phyloP scores from a whole-genome alignment of 2,888 invertebrate genomes.

The Pristionchus arcanus region DNA sequence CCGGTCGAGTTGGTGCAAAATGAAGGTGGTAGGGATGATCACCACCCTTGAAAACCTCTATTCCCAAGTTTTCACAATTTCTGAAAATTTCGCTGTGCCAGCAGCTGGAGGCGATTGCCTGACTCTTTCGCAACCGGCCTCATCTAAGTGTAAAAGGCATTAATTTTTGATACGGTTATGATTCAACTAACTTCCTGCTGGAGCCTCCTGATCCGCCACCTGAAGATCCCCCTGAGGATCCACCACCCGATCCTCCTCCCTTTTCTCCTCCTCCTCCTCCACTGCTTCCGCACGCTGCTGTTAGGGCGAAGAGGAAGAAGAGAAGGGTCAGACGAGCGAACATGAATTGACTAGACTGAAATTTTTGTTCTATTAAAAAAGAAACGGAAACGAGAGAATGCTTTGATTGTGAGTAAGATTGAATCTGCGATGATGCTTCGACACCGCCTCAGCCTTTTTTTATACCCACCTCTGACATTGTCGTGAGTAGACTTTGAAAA shows the following conservation, averaged over 20 bases:
- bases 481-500: too few relatives aligned
- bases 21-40: too few relatives aligned
- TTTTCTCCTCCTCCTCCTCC: neutral
- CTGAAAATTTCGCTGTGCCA: too few relatives aligned
- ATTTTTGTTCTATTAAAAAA: neutral
- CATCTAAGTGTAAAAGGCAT: too few relatives aligned
- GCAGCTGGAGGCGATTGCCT: too few relatives aligned
- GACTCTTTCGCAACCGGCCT: too few relatives aligned
- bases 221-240: neutral
- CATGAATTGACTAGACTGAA: neutral
- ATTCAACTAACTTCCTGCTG: neutral
- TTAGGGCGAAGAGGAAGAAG: neutral
- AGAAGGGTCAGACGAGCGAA: slow-evolving; percentile 12
- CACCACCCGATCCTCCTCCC: neutral
- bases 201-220: neutral
- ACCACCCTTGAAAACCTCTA: too few relatives aligned
- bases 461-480: neutral
- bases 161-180: too few relatives aligned
- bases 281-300: neutral
- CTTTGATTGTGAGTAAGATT: too few relatives aligned
- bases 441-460: neutral
- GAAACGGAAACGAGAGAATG: too few relatives aligned
- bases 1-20: too few relatives aligned
- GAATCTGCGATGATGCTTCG: neutral
- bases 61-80: too few relatives aligned